Conservation (phyloP, 2,888 invertebrate species). For the Drosophila subquinaria region DNA sequence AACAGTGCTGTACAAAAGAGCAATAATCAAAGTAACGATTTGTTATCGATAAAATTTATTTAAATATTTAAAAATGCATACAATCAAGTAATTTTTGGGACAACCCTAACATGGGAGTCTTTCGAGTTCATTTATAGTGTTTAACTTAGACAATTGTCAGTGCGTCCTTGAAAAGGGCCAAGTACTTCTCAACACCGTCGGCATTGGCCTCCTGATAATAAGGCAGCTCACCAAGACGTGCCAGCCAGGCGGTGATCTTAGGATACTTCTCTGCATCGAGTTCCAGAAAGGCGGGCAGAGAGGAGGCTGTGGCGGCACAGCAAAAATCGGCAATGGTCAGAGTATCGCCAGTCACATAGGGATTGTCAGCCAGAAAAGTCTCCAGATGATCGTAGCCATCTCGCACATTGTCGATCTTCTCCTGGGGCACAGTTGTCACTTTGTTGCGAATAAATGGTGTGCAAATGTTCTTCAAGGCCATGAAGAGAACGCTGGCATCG, state of each 20-base stretch:
- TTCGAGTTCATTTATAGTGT: neutral
- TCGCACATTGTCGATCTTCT: conserved; percentile 53
- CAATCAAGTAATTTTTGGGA: neutral
- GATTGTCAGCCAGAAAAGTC: conserved; percentile 49
- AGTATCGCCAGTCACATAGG: conserved; percentile 52
- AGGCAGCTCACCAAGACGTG: conserved; percentile 44
- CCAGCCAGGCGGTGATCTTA: conserved; percentile 56
- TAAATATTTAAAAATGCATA: neutral
- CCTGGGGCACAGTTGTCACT: conserved; percentile 43
- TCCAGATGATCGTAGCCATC: conserved; percentile 56
- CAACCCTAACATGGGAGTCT: neutral
- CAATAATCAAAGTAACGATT: neutral
- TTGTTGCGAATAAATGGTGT: conserved; percentile 42
- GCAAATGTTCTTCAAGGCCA: conserved; percentile 54
- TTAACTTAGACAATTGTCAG: conserved; percentile 38
- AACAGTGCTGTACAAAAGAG: conserved; percentile 1
- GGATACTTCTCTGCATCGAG: conserved; percentile 55
- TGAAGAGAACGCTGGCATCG: conserved; percentile 84
- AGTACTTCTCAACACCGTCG: conserved; percentile 42
- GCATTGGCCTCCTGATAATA: conserved; percentile 50
- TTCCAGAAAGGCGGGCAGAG: conserved; percentile 44
- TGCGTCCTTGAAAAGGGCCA: conserved; percentile 20
- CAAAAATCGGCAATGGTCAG: conserved; percentile 65
- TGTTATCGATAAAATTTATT: conserved; percentile 34
- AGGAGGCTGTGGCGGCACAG: conserved; percentile 52